Percentiles rank a stretch among this genome's conserved stretches.
These are phyloP conservation scores for Trichomycterus rosablanca DNA, from an alignment of 2,113 vertebrate genomes.

Conservation along the genomic window DNA sequence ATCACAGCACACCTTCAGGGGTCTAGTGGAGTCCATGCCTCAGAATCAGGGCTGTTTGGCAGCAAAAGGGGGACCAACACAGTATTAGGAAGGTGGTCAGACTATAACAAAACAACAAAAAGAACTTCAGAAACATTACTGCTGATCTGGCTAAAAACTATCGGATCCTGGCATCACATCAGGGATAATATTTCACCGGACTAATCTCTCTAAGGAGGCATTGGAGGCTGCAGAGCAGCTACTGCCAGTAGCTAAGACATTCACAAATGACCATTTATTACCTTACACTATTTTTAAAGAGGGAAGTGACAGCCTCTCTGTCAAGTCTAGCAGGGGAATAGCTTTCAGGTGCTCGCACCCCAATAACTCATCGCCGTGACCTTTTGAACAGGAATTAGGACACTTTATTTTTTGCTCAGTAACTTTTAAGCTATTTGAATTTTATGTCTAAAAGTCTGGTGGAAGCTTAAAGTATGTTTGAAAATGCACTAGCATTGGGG, in stretches of 20 bases:
- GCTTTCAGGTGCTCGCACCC: slow-evolving; percentile 70
- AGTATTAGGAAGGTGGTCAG: too few relatives aligned
- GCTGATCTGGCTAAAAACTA: slow-evolving; percentile 54
- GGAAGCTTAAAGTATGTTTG: too few relatives aligned
- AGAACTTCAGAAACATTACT: slow-evolving; percentile 36
- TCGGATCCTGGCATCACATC: slow-evolving; percentile 52
- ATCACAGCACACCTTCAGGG: too few relatives aligned
- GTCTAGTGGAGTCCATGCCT: too few relatives aligned
- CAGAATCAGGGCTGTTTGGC: too few relatives aligned
- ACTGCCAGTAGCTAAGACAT: slow-evolving; percentile 62
- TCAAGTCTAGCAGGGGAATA: slow-evolving; percentile 78
- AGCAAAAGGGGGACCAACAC: too few relatives aligned
- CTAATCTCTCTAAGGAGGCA: slow-evolving; percentile 66
- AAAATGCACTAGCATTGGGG: too few relatives aligned
- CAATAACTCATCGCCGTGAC: slow-evolving; percentile 73
- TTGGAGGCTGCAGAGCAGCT: slow-evolving; percentile 66
- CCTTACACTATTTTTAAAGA: slow-evolving; percentile 75
- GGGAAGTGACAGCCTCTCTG: slow-evolving; percentile 72
- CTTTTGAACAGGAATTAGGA: slow-evolving; percentile 78
- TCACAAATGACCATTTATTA: slow-evolving; percentile 78
- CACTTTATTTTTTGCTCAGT: slow-evolving; percentile 70
- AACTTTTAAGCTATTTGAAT: slow-evolving; percentile 71
- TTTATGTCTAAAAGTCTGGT: slow-evolving; percentile 62
- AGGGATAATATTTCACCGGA: slow-evolving; percentile 59
- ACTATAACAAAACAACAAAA: too few relatives aligned